phyloP scores from a whole-genome alignment of 2,113 vertebrate genomes.

The Podiceps cristatus region DNA sequence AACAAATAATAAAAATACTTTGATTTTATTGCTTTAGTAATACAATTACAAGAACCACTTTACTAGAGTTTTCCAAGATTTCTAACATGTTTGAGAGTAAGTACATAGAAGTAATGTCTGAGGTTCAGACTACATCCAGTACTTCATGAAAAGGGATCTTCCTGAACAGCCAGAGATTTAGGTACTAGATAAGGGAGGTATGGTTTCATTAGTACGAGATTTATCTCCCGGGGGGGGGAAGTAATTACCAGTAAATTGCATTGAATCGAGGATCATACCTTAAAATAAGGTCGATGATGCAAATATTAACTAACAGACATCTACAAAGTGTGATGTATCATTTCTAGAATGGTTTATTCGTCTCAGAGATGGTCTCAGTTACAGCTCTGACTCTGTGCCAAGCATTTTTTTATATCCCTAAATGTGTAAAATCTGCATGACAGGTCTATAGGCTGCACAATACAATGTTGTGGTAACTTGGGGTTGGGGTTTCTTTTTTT shows the following conservation, averaged over 20 bases:
- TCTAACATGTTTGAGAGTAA: background rate
- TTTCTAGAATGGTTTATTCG: background rate
- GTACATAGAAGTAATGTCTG: background rate
- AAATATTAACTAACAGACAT: background rate
- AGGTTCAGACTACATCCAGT: background rate
- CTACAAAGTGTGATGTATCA: background rate
- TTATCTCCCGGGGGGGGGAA: background rate
- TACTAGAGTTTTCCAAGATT: background rate
- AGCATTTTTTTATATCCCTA: background rate
- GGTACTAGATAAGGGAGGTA: background rate
- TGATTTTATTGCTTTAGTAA: slow-evolving; percentile 39
- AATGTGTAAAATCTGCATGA: background rate
- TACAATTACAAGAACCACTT: background rate
- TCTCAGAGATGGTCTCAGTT: background rate
- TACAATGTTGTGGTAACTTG: background rate
- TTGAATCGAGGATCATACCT: background rate
- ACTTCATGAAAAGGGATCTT: background rate
- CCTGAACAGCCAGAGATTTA: background rate
- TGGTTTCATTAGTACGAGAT: background rate
- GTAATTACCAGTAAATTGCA: background rate
- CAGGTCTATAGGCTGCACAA: background rate
- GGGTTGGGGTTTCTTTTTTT: background rate
- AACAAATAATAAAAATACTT: slow-evolving; percentile 35
- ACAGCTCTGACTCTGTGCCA: background rate
- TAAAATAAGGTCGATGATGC: background rate